phyloP scores from a whole-genome alignment of 2,888 invertebrate species.

The Ophioninae sp. region DNA sequence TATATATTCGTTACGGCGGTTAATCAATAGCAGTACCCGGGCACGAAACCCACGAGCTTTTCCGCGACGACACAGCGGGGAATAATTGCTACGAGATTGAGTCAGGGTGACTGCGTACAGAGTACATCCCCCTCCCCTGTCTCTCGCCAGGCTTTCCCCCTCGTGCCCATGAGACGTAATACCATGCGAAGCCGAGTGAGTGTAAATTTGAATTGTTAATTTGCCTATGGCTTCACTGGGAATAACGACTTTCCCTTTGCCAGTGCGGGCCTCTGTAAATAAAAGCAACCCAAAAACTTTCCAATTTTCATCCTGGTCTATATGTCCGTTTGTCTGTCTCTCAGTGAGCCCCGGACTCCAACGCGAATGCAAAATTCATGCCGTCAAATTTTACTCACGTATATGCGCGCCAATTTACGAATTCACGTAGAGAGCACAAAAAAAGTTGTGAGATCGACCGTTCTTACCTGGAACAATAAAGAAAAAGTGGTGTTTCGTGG shows the following conservation, averaged over 20 bases:
- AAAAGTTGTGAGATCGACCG: conserved; percentile 2
- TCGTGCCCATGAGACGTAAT: conserved; percentile 10
- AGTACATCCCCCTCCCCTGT: conserved; percentile 1
- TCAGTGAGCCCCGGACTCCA: background rate
- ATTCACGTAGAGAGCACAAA: background rate
- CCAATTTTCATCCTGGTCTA: conserved; percentile 21
- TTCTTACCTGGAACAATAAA: conserved; percentile 68
- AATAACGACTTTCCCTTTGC: conserved; percentile 54
- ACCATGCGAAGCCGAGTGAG: conserved; percentile 25
- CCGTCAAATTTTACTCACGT: conserved; percentile 41
- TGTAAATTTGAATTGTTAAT: conserved; percentile 61
- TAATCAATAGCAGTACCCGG: conserved; percentile 51
- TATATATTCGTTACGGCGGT: conserved; percentile 54
- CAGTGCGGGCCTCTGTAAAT: conserved; percentile 6
- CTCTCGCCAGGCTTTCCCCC: background rate
- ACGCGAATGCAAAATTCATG: conserved; percentile 1
- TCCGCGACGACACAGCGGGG: conserved; percentile 50
- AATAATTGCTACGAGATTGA: conserved; percentile 61
- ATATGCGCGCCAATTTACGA: background rate
- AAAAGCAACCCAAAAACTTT: conserved; percentile 20
- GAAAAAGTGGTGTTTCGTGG: conserved; percentile 18
- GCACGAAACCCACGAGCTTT: conserved; percentile 41
- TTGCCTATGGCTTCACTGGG: conserved; percentile 50
- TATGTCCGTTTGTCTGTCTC: background rate
- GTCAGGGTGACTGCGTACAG: conserved; percentile 41